phyloP scores from a whole-genome alignment of 2,113 vertebrate species.

The Takifugu bimaculatus region DNA sequence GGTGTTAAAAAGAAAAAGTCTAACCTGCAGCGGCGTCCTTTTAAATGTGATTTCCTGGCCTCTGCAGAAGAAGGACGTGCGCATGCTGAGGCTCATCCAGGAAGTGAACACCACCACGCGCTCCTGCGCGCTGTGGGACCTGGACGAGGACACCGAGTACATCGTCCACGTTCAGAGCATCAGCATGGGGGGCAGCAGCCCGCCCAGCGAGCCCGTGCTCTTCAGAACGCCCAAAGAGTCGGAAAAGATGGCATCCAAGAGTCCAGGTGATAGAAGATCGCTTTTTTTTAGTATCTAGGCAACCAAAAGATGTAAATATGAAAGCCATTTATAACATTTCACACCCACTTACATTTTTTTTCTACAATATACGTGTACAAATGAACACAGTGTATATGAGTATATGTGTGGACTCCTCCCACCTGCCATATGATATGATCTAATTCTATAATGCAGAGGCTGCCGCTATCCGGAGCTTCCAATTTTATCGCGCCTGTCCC shows the following conservation, averaged over 20 bases:
- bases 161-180: constrained; percentile 95
- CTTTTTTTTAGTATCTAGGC: background rate
- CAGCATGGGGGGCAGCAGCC: constrained; percentile 88
- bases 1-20: background rate
- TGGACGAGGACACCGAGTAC: constrained; percentile 95
- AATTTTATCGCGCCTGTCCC: constrained; percentile 64
- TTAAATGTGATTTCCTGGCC: background rate
- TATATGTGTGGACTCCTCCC: constrained; percentile 1
- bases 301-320: background rate
- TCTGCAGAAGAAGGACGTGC: constrained; percentile 90
- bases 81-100: constrained; percentile 97
- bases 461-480: constrained; percentile 55
- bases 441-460: constrained; percentile 33
- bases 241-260: constrained; percentile 88
- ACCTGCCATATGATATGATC: constrained; percentile 15
- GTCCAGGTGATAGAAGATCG: constrained; percentile 78
- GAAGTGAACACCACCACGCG: constrained; percentile 97
- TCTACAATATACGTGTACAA: too few relatives aligned
- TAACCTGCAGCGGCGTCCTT: too few relatives aligned
- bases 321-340: too few relatives aligned
- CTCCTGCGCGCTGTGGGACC: constrained; percentile 94
- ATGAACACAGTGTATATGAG: too few relatives aligned
- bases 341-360: too few relatives aligned
- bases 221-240: constrained; percentile 91
- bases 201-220: constrained; percentile 86